Base-by-base conservation (phyloP, 1,140 invertebrate genomes). In the Ganaspis sp. region DNA sequence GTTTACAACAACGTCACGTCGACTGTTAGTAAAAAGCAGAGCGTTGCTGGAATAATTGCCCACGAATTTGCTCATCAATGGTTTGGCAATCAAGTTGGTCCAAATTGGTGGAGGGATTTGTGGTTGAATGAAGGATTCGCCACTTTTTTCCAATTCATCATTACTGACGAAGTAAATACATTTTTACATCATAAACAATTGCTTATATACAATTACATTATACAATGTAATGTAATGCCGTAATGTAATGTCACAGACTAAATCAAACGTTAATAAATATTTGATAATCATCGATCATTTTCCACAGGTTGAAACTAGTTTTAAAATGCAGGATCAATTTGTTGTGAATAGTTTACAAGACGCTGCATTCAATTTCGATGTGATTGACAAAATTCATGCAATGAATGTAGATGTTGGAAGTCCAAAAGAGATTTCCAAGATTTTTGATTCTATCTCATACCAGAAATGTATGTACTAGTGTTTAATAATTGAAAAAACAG, bases 61-160 rank as follows among this genome's bases (percentile, higher is more conserved):
- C 95, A 96, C 84, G 95, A 96, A 85, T 84, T 95, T 9, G 92
- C 94, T 4, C 95, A 96, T 84, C 92, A 93, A 87, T 94, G 94
- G 94, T 94, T 94, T 84, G 94, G 94, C 3, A 94, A 95, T 84
- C 83, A 94, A 19, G 92, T 95, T 0, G 93, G 94, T 0, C 93
- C 93, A 70, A 85, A 90, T 77, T 94, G 93, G 94, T 94, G 94
- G 94, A 88, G 90, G 9, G 94, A 94, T 82, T 85, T 95, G 0
- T 96, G 95, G 95, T 87, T 96, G 1, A 95, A 93, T 83, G 95
- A 96, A 88, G 94, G 92, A 9, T 95, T 96, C 83, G 94, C 94
- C 5, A 93, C 90, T 17, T 94, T 92, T 76, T 91, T 92, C 58
- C 79, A 91, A 40, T 88, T 88, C 42, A 83, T 90, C 19, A 88